Evolutionary conservation across 2,113 vertebrate species (phyloP), one percentile per base, ranked within the genome.

Genomic region (Siphamia tubifer): DNA sequence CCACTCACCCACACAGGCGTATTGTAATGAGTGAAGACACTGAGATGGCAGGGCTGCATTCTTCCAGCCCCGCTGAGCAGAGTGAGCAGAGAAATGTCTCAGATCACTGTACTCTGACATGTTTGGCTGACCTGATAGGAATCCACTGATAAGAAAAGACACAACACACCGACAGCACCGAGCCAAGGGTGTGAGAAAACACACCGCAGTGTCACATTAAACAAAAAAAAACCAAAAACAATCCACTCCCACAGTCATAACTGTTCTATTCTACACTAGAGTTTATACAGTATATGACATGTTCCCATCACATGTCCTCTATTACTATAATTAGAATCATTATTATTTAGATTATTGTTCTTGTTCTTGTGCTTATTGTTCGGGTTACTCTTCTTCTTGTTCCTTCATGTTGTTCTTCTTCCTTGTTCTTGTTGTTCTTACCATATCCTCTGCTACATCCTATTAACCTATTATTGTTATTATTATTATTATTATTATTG

Each of bases 121-220:
- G 80, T 85, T 77, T 42, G 74, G 66, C 72, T 81, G 71, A 71
- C 77, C 68, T 45, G 82, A 81, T 84, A 71, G 69, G 79, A 86
- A 83, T 83, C 71, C 47, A 49, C 71, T 68, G 84, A 89, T 85
- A 81, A 77, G 77, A 34, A 69, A 53, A 52, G 42, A 79, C 63
- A 34, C 49, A 38, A 40, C 49, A 43, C 62, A 44, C 35, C 13
- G 34, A 73, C 51, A n/a, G 30, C 5, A 21, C 72, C 19, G 11
- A 51, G 61, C 47, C 49, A n/a, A 56, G 54, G 27, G 66, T 40
- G 57, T 73, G 40, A 16, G 45, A 77, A 72, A 81, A 55, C 69
- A 48, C 54, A 40, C 45, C 11, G 12, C 20, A 42, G 44, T 27
- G 45, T 83, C 56, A 28, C 34, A 15, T 57, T 38, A 25, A 66